Evolutionary conservation across 2,797 vertebrate genomes (phyloP).

Genomic region (Loriculus beryllinus): DNA sequence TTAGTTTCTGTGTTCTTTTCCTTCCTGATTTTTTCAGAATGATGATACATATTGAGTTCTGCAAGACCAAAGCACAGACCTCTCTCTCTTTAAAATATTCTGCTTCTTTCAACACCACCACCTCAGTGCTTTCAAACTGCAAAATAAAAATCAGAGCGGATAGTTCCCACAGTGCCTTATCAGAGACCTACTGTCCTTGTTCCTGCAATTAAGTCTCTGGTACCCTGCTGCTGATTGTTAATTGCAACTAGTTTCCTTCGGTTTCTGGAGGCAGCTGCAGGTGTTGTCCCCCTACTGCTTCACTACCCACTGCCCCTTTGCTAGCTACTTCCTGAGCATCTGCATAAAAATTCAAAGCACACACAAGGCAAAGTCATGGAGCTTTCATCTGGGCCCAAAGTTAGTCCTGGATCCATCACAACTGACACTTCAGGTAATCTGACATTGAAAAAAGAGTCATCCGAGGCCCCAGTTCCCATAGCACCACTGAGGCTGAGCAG

Average conservation of each 20-base stretch:
- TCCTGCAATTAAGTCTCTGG: not conserved
- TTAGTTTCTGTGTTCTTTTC: not conserved
- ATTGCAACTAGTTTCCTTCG: not conserved
- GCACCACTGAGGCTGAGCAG: not conserved
- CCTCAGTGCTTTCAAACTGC: not conserved
- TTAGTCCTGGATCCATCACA: slow-evolving; percentile 30
- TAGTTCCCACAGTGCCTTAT: not conserved
- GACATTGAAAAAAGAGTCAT: slow-evolving; percentile 31
- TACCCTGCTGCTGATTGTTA: not conserved
- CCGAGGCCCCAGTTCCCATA: not conserved
- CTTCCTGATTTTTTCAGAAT: not conserved
- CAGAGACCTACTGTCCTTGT: not conserved
- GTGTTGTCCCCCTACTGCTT: not conserved
- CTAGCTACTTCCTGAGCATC: not conserved
- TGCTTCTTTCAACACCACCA: not conserved
- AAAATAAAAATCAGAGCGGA: not conserved
- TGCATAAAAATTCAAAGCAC: slow-evolving; percentile 16
- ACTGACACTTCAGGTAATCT: slow-evolving; percentile 13
- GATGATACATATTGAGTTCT: not conserved
- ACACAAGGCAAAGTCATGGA: not conserved
- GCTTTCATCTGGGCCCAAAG: not conserved
- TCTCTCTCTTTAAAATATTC: not conserved
- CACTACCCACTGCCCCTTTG: not conserved
- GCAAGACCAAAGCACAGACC: not conserved
- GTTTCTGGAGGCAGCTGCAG: not conserved